Evolutionary conservation across 2,113 vertebrate genomes (phyloP).

Genomic region (Ptychochromis oligacanthus): DNA sequence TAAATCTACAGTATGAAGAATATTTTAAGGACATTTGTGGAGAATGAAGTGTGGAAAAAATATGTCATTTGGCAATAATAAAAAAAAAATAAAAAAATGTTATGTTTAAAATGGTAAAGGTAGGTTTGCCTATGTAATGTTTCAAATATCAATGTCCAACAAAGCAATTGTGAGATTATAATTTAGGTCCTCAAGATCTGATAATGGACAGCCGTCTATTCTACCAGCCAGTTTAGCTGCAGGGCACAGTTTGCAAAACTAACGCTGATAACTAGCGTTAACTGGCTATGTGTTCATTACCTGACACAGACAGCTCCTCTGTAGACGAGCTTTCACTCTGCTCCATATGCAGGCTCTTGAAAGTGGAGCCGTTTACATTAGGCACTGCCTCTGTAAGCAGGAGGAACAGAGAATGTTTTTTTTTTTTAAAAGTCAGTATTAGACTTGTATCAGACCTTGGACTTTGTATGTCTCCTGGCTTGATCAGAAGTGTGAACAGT

Average conservation of each 20-base stretch:
- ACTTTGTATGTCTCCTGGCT: not conserved
- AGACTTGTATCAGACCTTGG: not conserved
- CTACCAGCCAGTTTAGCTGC: not conserved
- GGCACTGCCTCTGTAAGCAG: constrained; percentile 56
- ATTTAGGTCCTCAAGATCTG: not conserved
- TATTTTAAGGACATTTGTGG: not conserved
- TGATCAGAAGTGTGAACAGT: not conserved
- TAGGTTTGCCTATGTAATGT: not conserved
- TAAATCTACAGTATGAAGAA: not conserved
- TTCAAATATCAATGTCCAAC: not conserved
- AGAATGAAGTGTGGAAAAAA: too few species aligned
- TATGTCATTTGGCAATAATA: too few species aligned
- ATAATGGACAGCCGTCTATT: not conserved
- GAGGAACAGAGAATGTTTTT: not conserved
- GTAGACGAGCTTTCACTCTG: constrained; percentile 64
- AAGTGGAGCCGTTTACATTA: constrained; percentile 31
- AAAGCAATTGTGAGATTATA: not conserved
- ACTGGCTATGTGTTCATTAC: constrained; percentile 34
- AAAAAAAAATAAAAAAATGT: too few species aligned
- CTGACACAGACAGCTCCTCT: constrained; percentile 72
- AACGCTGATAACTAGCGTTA: not conserved
- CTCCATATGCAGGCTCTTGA: constrained; percentile 45
- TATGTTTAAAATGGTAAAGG: not conserved
- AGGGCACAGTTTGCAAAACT: not conserved
- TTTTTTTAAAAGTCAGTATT: not conserved